These are phyloP conservation scores for Aromia moschata DNA, from an alignment of 2,888 invertebrate species.

Conservation along the genomic window DNA sequence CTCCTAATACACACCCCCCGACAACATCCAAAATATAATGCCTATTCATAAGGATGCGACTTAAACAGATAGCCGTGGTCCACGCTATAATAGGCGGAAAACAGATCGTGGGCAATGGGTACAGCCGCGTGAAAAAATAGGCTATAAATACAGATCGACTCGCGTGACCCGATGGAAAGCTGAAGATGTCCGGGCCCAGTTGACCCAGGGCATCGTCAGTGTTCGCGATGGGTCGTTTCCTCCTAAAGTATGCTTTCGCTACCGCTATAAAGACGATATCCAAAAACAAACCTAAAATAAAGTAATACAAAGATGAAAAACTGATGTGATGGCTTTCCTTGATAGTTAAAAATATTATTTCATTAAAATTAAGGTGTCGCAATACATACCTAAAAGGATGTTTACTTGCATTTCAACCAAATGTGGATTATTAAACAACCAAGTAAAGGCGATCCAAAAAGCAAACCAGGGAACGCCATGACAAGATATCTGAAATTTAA, in stretches of 20 bases:
- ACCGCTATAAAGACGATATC: constrained; percentile 82
- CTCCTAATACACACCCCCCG: constrained; percentile 78
- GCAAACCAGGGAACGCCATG: constrained; percentile 90
- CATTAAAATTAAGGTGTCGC: too few relatives aligned
- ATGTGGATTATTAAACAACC: constrained; percentile 74
- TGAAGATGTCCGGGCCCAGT: constrained; percentile 87
- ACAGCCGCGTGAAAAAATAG: constrained; percentile 74
- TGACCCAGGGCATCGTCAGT: constrained; percentile 72
- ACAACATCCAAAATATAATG: constrained; percentile 89
- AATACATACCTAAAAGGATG: constrained; percentile 77
- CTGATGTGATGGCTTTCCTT: not conserved
- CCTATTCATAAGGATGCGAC: constrained; percentile 82
- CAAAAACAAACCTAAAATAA: constrained; percentile 78
- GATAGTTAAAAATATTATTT: too few relatives aligned
- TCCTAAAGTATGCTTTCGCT: constrained; percentile 79
- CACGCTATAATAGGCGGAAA: constrained; percentile 76
- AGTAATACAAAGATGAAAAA: too few relatives aligned
- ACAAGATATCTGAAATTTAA: constrained; percentile 76
- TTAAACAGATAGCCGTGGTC: constrained; percentile 78
- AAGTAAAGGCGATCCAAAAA: constrained; percentile 79
- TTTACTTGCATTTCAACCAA: constrained; percentile 87
- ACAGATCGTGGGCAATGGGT: constrained; percentile 69
- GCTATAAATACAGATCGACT: constrained; percentile 83
- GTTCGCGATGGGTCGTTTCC: constrained; percentile 76
- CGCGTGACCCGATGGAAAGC: constrained; percentile 95